These are phyloP conservation scores for Semnornis frantzii DNA, from an alignment of 2,113 vertebrate genomes.

Conservation along the genomic window DNA sequence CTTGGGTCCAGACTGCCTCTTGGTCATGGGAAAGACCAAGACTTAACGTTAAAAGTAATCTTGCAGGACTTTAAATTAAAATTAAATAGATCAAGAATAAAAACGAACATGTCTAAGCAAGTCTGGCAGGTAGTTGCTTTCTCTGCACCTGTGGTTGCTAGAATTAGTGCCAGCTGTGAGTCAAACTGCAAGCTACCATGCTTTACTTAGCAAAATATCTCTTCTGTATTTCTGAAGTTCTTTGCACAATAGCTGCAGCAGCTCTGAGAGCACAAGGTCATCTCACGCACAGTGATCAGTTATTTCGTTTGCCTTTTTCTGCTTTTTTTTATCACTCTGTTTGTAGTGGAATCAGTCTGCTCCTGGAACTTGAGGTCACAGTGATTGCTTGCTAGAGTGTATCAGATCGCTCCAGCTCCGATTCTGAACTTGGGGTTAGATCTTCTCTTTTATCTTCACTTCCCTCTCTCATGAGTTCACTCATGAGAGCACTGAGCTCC, in stretches of 20 bases:
- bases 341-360: neutral
- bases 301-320: neutral
- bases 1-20: neutral
- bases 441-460: neutral
- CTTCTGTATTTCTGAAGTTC: neutral
- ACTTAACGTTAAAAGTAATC: neutral
- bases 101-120: neutral
- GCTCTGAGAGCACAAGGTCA: neutral
- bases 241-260: neutral
- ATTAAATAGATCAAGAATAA: neutral
- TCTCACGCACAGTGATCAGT: neutral
- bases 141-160: neutral
- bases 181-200: neutral
- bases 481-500: neutral
- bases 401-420: neutral
- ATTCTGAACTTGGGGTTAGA: neutral
- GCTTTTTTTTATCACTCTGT: neutral
- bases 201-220: neutral
- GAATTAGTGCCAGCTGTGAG: neutral
- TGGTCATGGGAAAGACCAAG: neutral
- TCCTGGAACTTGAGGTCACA: neutral
- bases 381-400: fast-evolving
- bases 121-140: neutral
- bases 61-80: neutral
- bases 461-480: neutral